Evolutionary conservation across 2,113 vertebrate species (phyloP).

Genomic region (Malaclemys terrapin): DNA sequence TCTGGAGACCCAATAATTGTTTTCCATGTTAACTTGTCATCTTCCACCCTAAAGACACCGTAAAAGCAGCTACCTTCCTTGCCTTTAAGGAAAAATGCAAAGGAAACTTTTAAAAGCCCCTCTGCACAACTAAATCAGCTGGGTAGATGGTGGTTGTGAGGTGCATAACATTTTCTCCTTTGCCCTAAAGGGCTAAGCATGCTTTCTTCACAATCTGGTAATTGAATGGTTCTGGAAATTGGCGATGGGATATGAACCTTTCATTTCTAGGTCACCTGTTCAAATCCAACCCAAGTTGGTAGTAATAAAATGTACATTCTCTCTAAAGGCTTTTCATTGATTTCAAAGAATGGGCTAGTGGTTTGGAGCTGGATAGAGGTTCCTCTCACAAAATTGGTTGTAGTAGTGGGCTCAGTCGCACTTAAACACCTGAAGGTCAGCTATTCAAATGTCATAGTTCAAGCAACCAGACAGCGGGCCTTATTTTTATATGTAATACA

Average conservation of each 20-base stretch:
- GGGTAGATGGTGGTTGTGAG: not conserved
- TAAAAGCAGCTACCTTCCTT: not conserved
- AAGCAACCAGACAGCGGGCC: not conserved
- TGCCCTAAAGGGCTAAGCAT: not conserved
- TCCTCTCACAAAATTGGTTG: not conserved
- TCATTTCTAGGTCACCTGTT: not conserved
- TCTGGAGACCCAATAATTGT: not conserved
- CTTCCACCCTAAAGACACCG: not conserved
- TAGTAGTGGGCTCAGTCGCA: not conserved
- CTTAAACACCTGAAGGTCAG: not conserved
- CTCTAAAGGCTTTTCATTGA: not conserved
- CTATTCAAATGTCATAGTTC: not conserved
- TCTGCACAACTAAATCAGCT: not conserved
- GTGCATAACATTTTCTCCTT: not conserved
- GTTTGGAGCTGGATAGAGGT: not conserved
- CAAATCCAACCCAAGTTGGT: not conserved
- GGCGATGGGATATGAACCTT: not conserved
- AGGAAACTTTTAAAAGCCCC: not conserved
- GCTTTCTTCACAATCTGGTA: not conserved
- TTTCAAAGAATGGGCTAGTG: not conserved
- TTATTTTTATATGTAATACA: not conserved
- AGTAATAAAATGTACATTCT: not conserved
- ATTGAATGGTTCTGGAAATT: not conserved
- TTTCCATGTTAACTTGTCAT: not conserved
- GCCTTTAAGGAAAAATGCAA: not conserved